Percentiles rank a stretch among this genome's conserved stretches.
Conservation (phyloP, 1,140 invertebrate genomes). For the Chymomyza costata region DNA sequence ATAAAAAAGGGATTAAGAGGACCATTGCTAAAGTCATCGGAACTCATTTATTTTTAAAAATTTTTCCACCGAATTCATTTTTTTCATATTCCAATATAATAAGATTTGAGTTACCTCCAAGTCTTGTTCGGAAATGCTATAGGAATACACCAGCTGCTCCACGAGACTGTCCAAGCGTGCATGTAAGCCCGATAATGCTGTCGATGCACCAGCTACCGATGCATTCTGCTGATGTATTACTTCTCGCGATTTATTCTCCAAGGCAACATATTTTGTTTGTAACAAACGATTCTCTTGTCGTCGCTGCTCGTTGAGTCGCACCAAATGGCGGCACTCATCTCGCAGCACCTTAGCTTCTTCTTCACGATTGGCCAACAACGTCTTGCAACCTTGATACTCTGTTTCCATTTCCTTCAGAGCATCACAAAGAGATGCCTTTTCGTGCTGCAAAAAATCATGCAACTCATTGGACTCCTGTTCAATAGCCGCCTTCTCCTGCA, state of each 20-base stretch:
- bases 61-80: slow-evolving; percentile 84
- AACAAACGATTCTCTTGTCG: slow-evolving; percentile 83
- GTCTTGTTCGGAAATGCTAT: slow-evolving; percentile 85
- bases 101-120: slow-evolving; percentile 80
- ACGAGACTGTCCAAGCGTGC: slow-evolving; percentile 82
- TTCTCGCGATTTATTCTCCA: slow-evolving; percentile 81
- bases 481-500: slow-evolving; percentile 83
- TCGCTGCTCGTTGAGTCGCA: slow-evolving; percentile 86
- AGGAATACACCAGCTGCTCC: slow-evolving; percentile 83
- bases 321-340: slow-evolving; percentile 86
- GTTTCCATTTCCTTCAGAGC: slow-evolving; percentile 84
- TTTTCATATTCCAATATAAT: slow-evolving; percentile 83
- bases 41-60: too few species aligned
- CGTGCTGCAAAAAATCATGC: slow-evolving; percentile 86
- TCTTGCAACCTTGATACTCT: slow-evolving; percentile 78
- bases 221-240: slow-evolving; percentile 82
- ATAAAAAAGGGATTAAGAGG: background rate
- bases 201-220: slow-evolving; percentile 82
- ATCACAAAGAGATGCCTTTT: slow-evolving; percentile 83
- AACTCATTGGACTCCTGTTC: slow-evolving; percentile 84
- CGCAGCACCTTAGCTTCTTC: slow-evolving; percentile 81
- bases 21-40: too few species aligned
- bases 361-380: slow-evolving; percentile 77
- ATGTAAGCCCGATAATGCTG: slow-evolving; percentile 83
- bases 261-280: slow-evolving; percentile 79